A percentile compares a stretch with the other conserved stretches of the same genome.
phyloP scores from a whole-genome alignment of 1,140 invertebrate species.

The Harlomillsia oculata region DNA sequence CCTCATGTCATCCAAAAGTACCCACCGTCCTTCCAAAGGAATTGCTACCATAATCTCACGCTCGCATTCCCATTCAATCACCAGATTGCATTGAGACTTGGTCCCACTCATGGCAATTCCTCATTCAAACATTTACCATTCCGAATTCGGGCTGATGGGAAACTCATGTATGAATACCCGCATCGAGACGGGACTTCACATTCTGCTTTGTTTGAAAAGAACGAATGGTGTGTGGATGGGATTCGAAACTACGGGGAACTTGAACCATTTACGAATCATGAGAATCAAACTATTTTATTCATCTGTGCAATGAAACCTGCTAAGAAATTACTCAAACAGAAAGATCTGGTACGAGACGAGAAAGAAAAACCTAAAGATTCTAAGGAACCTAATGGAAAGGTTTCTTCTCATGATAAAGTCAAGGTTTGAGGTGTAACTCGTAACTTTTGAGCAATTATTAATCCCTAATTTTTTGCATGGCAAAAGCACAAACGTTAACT shows the following conservation, averaged over 20 bases:
- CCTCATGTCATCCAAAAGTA: constrained; percentile 21
- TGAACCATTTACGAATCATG: constrained; percentile 6
- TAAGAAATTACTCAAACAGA: too few relatives aligned
- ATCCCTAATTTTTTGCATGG: too few relatives aligned
- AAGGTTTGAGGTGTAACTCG: too few relatives aligned
- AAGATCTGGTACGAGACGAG: too few relatives aligned
- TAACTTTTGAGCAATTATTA: too few relatives aligned
- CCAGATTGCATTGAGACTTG: constrained; percentile 2
- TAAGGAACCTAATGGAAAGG: too few relatives aligned
- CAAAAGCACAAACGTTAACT: too few relatives aligned
- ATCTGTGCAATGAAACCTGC: constrained; percentile 26
- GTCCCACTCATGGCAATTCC: constrained; percentile 1
- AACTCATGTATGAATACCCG: constrained; percentile 18
- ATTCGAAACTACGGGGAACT: constrained; percentile 13
- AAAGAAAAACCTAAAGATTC: too few relatives aligned
- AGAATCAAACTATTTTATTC: constrained; percentile 25
- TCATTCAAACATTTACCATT: constrained; percentile 21
- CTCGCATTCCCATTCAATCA: constrained; percentile 19
- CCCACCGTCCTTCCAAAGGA: constrained; percentile 12
- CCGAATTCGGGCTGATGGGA: constrained; percentile 16
- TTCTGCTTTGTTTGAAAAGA: constrained; percentile 9
- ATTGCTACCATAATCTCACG: constrained; percentile 19
- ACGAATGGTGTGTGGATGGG: constrained; percentile 14
- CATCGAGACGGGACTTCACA: not conserved
- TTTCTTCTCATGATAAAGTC: too few relatives aligned